A percentile compares a stretch with the other conserved stretches of the same genome.
Evolutionary conservation across 2,113 vertebrate genomes (phyloP).

Genomic region (Varanus salvator): DNA sequence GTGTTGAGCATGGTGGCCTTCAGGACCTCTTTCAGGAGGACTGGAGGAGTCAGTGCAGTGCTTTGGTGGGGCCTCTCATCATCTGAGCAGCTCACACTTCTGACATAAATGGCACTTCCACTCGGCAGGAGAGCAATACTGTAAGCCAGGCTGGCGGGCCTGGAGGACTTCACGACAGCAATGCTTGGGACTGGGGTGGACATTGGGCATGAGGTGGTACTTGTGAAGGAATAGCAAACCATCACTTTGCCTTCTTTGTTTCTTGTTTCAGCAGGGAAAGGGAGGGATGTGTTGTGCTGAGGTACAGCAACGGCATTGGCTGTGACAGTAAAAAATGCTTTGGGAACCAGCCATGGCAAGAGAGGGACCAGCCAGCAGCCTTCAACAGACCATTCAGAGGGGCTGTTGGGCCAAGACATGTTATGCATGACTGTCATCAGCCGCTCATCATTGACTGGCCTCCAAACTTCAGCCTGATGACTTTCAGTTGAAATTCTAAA

Average conservation of each 20-base stretch:
- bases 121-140: slow-evolving; percentile 97
- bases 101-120: slow-evolving; percentile 96
- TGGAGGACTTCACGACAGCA: slow-evolving; percentile 90
- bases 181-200: slow-evolving; percentile 87
- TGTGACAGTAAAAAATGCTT: slow-evolving; percentile 94
- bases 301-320: slow-evolving; percentile 92
- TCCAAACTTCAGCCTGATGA: slow-evolving; percentile 96
- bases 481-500: slow-evolving; percentile 96
- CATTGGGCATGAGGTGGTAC: slow-evolving; percentile 92
- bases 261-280: slow-evolving; percentile 92
- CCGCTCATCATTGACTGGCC: slow-evolving; percentile 97
- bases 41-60: slow-evolving; percentile 95
- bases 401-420: slow-evolving; percentile 98
- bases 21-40: slow-evolving; percentile 94
- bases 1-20: slow-evolving; percentile 87
- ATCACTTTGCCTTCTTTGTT: slow-evolving; percentile 99
- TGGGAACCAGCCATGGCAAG: slow-evolving; percentile 96
- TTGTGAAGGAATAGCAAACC: slow-evolving; percentile 98
- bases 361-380: slow-evolving; percentile 94
- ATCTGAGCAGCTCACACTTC: slow-evolving; percentile 97
- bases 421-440: slow-evolving; percentile 97
- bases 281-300: slow-evolving; percentile 92
- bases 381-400: slow-evolving; percentile 97
- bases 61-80: slow-evolving; percentile 98
- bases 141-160: slow-evolving; percentile 94